A percentile compares a stretch with the other conserved stretches of the same genome.
Conservation (phyloP, 2,888 invertebrate species). For the Erebia ligea region DNA sequence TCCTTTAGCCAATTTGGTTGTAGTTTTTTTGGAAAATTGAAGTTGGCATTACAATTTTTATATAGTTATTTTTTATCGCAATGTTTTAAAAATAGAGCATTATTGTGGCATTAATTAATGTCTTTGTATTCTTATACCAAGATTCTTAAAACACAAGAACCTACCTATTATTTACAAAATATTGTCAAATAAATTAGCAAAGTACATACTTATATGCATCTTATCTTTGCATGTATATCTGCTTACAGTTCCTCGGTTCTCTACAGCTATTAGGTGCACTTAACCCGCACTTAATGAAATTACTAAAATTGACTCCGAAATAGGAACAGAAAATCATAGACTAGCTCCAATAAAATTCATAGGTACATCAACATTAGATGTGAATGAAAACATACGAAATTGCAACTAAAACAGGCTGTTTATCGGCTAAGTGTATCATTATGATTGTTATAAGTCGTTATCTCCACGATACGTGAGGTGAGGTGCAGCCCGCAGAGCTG, state of each 20-base stretch:
- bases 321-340: slow-evolving; percentile 35
- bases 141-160: no score
- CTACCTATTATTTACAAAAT: not conserved
- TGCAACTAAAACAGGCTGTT: slow-evolving; percentile 38
- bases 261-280: slow-evolving; percentile 24
- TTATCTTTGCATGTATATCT: not conserved
- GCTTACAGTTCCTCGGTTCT: slow-evolving; percentile 5
- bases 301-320: slow-evolving; percentile 32
- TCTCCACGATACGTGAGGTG: slow-evolving; percentile 74
- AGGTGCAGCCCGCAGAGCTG: slow-evolving; percentile 55
- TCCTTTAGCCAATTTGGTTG: slow-evolving; percentile 23
- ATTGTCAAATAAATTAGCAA: not conserved
- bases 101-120: no score
- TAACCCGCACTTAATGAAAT: slow-evolving; percentile 35
- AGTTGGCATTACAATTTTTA: not conserved
- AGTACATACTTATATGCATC: not conserved
- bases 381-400: slow-evolving; percentile 41
- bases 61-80: not conserved
- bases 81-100: not conserved
- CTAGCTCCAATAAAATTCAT: slow-evolving; percentile 34
- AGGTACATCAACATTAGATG: slow-evolving; percentile 35
- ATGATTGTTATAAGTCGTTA: slow-evolving; percentile 71
- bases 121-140: no score
- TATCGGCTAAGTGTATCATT: slow-evolving; percentile 58
- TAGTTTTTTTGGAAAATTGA: no score